Evolutionary conservation across 2,888 invertebrate species (phyloP), one percentile per base, ranked within the genome.

Genomic region (Stratiomys singularior): DNA sequence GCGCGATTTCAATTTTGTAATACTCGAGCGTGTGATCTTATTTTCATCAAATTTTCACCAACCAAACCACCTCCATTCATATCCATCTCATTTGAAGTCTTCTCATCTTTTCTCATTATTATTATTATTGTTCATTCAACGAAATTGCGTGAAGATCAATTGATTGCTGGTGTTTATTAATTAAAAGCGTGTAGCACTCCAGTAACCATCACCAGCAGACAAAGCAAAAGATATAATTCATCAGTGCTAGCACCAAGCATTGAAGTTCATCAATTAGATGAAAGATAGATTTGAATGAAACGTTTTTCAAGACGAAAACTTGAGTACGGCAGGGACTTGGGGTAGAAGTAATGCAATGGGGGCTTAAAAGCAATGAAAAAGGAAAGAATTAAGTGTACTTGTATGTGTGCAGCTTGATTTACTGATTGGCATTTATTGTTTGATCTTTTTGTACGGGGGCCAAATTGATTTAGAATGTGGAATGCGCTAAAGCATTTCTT

Each of bases 341-440:
- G 3, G 5, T 3, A 37, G 9, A 37, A 37, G 37, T 5, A 37
- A 9, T 37, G 37, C 5, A 37, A 37, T 5, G 9, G 37, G 9
- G n/a, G 3, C 9, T 9, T 3, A 37, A 37, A 37, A 37, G 37
- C 3, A 37, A 9, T 37, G 37, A 9, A 37, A 37, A 37, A 37
- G 37, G 9, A 37, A 37, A 37, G 37, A 37, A 5, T 37, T 9
- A 37, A 37, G 37, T 37, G 37, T 37, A 37, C n/a, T n/a, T n/a
- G n/a, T n/a, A n/a, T n/a, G n/a, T 37, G 37, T 37, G 9, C 9
- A 37, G 52, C 18, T 15, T 52, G 52, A 52, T 52, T 52, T 52
- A 52, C 52, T 66, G 66, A 66, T 66, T 66, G 66, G 66, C 66
- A 44, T 66, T 37, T n/a, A 66, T 44, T 66, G 37, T 30, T 66